Evolutionary conservation across 2,888 invertebrate genomes (phyloP), one percentile per base, ranked within the genome.

Genomic region (Dione juno): DNA sequence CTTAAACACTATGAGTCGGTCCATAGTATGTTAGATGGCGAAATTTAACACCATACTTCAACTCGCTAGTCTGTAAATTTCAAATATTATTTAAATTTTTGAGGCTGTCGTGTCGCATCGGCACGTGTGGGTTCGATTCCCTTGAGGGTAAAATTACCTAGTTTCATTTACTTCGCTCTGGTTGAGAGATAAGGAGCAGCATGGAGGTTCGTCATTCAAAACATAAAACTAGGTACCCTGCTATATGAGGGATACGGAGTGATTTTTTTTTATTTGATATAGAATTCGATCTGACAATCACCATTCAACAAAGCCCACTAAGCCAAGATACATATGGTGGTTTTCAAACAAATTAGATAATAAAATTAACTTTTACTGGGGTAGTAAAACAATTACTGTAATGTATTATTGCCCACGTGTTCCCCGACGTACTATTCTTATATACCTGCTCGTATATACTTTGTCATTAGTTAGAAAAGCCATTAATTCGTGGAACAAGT

Each of bases 381-480:
- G n/a, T n/a, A n/a, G 28, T 61, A 35, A 61, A 61, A n/a, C 61
- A 28, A 61, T 45, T 61, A 61, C 28, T 28, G 61, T 61, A 61
- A 61, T 61, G 61, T 45, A 45, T n/a, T n/a, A n/a, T 57, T 57
- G 6, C 43, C 61, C 61, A 28, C 45, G 28, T 61, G 61, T 28
- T 61, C 43, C 61, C 61, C 10, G 10, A 61, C 10, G 61, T n/a
- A 43, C 19, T 14, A 45, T 45, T n/a, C 3, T 13, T 9, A 37
- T 37, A n/a, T n/a, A n/a, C n/a, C n/a, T n/a, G n/a, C n/a, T n/a
- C n/a, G n/a, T n/a, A n/a, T n/a, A 54, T 35, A 35, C 5, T 28
- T 28, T 3, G 35, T 35, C 54, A 14, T 28, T 35, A 21, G 14
- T 35, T 35, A 16, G 48, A 16, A 1, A 48, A 16, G 16, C 16